Conservation (phyloP, 2,888 invertebrate species). For the Marronus borbonicus region DNA sequence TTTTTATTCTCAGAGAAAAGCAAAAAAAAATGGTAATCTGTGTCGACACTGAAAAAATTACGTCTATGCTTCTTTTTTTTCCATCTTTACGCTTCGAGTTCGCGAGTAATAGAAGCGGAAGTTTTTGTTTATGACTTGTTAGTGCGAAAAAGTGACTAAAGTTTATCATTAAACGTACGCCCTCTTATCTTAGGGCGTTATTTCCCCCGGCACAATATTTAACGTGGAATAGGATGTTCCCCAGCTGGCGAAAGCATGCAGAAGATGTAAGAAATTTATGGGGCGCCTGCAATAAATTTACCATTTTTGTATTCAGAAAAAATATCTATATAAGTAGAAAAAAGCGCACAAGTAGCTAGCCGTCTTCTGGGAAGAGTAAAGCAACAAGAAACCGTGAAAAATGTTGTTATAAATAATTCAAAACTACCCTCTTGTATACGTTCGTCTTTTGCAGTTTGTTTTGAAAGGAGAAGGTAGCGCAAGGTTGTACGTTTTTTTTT, state of each 20-base stretch:
- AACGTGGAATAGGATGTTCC: conserved; percentile 1
- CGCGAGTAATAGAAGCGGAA: conserved; percentile 9
- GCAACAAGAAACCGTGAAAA: not conserved
- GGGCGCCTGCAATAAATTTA: conserved; percentile 20
- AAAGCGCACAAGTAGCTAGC: not conserved
- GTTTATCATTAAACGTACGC: conserved; percentile 19
- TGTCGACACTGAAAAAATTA: not conserved
- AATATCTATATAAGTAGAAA: conserved; percentile 10
- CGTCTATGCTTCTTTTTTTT: not conserved
- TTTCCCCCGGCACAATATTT: conserved; percentile 37
- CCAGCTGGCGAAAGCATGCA: conserved; percentile 13
- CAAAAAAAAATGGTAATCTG: too few species aligned
- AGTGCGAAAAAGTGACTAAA: conserved; percentile 31
- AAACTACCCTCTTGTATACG: not conserved
- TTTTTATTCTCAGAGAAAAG: too few species aligned
- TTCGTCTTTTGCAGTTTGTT: not conserved
- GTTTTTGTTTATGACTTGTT: conserved; percentile 38
- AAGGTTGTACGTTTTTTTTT: not conserved
- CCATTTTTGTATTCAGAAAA: conserved; percentile 15
- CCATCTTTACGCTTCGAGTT: not conserved
- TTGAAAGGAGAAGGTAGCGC: not conserved
- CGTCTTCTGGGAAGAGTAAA: conserved; percentile 1
- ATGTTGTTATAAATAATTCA: conserved; percentile 29
- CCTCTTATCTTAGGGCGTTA: conserved; percentile 23
- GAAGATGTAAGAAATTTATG: conserved; percentile 24